Evolutionary conservation across 1,140 invertebrate genomes (phyloP), one percentile per base, ranked within the genome.

Genomic region (Aphelinus certus): DNA sequence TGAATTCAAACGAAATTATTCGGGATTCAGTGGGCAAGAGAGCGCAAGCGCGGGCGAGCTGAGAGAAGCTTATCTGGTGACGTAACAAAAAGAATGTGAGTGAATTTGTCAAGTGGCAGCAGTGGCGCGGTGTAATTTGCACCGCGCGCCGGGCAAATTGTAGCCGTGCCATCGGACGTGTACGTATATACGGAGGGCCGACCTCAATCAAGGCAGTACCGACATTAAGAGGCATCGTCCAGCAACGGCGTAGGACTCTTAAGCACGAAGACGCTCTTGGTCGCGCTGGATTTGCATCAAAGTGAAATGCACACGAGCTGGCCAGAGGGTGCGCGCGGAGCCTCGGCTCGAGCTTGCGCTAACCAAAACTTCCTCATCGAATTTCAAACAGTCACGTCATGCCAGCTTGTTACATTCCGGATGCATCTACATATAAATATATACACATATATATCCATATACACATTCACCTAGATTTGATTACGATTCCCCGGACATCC

Each of bases 181-280:
- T 45, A 56, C n/a, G 10, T 55, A 26, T 26, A 26, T 26, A 26
- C 26, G 26, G 26, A n/a, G 7, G 10, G 3, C 1, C 45, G 46
- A 68, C 66, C 66, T 68, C 66, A 68, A 68, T 68, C 66, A 68
- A 68, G 66, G n/a, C 49, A 68, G 45, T 47, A 69, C 57, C 26
- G 56, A 69, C 67, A 58, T 69, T 69, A 69, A n/a, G 3, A 69
- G 67, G 55, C 56, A 45, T 66, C 49, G 64, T 66, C 64, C 64
- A 10, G 64, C 46, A 7, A 7, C 9, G 10, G 7, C 61, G 48
- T 43, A 4, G 9, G 46, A 65, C 63, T 65, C 48, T 65, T 65
- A 65, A 65, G 63, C 26, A 65, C 63, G 63, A 65, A 65, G 63
- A 65, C 63, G 63, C 10, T 46, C 26, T n/a, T 4, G 7, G 49